Base-by-base conservation (phyloP, 2,888 invertebrate species). In the Meghimatium bilineatum region DNA sequence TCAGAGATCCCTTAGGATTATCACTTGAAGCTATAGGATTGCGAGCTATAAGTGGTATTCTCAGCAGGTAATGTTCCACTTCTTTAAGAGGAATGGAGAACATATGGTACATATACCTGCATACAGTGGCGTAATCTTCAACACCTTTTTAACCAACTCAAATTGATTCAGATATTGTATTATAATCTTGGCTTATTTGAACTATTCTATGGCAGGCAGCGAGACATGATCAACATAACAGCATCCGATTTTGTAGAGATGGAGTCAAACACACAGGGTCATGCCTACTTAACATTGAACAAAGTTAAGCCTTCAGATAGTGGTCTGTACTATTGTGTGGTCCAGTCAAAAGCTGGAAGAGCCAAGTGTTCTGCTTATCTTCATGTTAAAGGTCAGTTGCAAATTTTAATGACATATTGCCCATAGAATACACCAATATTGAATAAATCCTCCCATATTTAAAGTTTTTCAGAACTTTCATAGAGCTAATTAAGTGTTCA, bases 321-420 rank as follows among this genome's bases (percentile, higher is more conserved):
- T 93, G 97, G 97, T 49, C 96, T 96, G 84, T 99, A 98, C 93
- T 95, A 96, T 38, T 98, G 98, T 93, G 96, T 96, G 91, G 99
- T 98, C 36, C 97, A 96, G 89, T 99, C 98, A 95, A 97, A 97
- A 87, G 96, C 97, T 90, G 98, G 99, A 85, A 95, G 96, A 82
- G 95, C 93, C 56, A 92, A 92, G 76, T 92, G 93, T 56, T 90
- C 92, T 20, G 92, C 92, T 23, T 88, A 89, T 52, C 91, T 93
- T 74, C 88, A 91, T 80, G 91, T 92, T 38, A 89, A 89, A 86
- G 90, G 93, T 92, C 82, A 87, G 91, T 44, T 38, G 5, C 26
- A 63, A 23, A 63, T 63, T 63, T n/a, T 23, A 5, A 63, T 12
- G 23, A n/a, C n/a, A 3, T 56, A 23, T 56, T 56, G 20, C 17